Base-by-base conservation (phyloP, 2,888 invertebrate species). In the Laspeyria flexula region DNA sequence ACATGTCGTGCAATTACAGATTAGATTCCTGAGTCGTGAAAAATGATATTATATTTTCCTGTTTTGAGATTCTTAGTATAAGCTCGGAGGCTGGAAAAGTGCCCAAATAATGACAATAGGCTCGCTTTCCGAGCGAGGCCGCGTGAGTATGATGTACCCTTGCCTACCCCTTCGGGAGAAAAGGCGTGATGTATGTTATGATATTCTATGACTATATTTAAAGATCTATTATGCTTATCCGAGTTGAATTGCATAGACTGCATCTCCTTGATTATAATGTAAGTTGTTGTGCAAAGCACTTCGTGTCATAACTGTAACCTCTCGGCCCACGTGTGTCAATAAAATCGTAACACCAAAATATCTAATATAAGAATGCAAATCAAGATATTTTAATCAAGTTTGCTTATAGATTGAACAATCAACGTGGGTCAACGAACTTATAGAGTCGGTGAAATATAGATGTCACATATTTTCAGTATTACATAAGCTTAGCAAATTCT, bases 281-380 rank as follows among this genome's bases (percentile, higher is more conserved):
- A 42, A 49, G 18, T 43, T 50, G 5, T 55, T 21, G 52, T 44
- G 47, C 41, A 57, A 57, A 39, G 12, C 9, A 34, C n/a, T 42
- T 10, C 35, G 41, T 60, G 49, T 54, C 56, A 60, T 56, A 65
- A 65, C 40, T 35, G 23, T 60, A 52, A 65, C 68, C 65, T 57
- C 18, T 65, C 43, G 45, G 60, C 52, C 39, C 41, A 33, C 31
- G 31, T 37, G 40, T 33, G 34, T 50, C 40, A 64, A 60, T 55
- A 60, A 43, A 60, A 46, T 55, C 39, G 43, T 45, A 58, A 47
- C n/a, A 54, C 29, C 35, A 15, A 13, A 42, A 38, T 37, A 43
- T 10, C 35, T 33, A 11, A 47, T 31, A 7, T 43, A 55, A 43
- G 35, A 53, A 64, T 67, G 50, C 37, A 43, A 65, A 58, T 66